These are phyloP conservation scores for Regulus satrapa DNA, from an alignment of 2,113 vertebrate genomes.

Conservation along the genomic window DNA sequence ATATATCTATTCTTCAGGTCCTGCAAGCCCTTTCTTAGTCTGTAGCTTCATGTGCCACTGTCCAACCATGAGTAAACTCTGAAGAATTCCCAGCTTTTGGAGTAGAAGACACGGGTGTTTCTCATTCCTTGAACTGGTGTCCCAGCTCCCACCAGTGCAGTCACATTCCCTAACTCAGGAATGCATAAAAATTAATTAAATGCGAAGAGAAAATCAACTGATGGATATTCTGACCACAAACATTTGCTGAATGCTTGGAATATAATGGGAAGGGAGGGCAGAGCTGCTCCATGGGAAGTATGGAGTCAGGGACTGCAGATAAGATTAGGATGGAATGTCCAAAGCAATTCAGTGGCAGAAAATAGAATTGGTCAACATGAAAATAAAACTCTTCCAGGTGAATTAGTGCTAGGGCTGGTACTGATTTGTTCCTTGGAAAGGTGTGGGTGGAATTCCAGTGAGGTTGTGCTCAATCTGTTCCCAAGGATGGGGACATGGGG, in stretches of 20 bases:
- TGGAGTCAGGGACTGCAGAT: not conserved
- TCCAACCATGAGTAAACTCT: not conserved
- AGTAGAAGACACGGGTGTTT: not conserved
- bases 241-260: constrained; percentile 14
- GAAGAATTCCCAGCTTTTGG: not conserved
- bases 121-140: not conserved
- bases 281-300: not conserved
- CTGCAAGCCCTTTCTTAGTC: not conserved
- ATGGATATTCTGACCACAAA: not conserved
- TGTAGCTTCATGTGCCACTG: not conserved
- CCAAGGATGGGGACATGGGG: not conserved
- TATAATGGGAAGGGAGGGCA: not conserved
- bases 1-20: not conserved
- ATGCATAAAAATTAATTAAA: not conserved
- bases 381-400: not conserved
- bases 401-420: not conserved
- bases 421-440: not conserved
- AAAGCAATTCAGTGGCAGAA: not conserved
- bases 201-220: not conserved
- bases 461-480: rapidly evolving
- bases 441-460: not conserved
- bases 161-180: not conserved
- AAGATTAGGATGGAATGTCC: constrained; percentile 35
- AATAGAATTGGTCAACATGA: not conserved
- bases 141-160: not conserved